Evolutionary conservation across 1,140 invertebrate species (phyloP), one percentile per base, ranked within the genome.

Genomic region (Hirudo medicinalis): DNA sequence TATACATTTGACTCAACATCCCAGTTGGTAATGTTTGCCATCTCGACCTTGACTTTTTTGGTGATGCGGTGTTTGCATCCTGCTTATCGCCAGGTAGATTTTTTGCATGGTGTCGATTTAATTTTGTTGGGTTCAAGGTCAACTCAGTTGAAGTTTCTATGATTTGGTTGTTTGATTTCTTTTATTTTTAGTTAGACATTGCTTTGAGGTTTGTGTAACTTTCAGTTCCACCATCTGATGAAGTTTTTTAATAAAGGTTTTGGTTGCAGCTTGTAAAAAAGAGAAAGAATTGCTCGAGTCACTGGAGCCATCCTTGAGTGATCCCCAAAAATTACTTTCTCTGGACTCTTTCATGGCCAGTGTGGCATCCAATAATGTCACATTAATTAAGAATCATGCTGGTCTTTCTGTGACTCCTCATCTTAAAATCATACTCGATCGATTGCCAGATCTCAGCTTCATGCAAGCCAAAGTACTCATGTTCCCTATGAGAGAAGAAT

Each of bases 401-500:
- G 74, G 54, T 74, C 74, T 76, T 53, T 53, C 74, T 40, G 69
- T 79, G 29, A 77, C 75, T 49, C 22, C 73, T 11, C 78, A 80
- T 69, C 77, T 79, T 5, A 20, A 70, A 6, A 74, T 72, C 19
- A 73, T 81, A 36, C 72, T 81, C 36, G 74, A 74, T 19, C 76
- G 74, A 67, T 71, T 81, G 66, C 80, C 78, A 11, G 75, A 78
- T 70, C 73, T 81, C 57, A 75, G 76, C 19, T 81, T 81, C 72
- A 81, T 81, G 80, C 76, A 78, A 43, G 76, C 79, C 27, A 78
- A 77, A 71, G 79, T 80, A 29, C 73, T 81, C 13, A 81, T 81
- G 80, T 81, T 81, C 69, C 79, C 78, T 8, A 67, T 81, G 20
- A 75, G 75, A 66, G 74, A 76, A 32, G 71, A 22, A 69, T 32